A percentile compares a stretch with the other conserved stretches of the same genome.
Evolutionary conservation across 2,888 invertebrate genomes (phyloP).

Genomic region (Neoitamus cyanurus): DNA sequence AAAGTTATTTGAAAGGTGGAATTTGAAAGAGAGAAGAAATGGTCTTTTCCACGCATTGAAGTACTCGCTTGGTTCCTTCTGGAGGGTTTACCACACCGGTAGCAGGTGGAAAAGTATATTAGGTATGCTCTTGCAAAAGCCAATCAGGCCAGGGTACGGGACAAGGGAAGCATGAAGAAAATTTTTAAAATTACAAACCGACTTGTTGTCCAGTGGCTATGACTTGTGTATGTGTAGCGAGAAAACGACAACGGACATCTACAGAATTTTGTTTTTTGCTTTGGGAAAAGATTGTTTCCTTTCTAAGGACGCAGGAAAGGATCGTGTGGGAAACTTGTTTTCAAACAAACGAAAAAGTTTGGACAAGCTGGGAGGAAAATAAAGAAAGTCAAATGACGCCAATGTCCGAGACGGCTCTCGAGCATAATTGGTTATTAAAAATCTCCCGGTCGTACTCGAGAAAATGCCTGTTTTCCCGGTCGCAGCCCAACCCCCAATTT

Average conservation of each 20-base stretch:
- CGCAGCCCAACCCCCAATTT: background rate
- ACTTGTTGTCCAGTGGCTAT: background rate
- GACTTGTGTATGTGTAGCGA: background rate
- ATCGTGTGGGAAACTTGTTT: background rate
- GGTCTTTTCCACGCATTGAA: background rate
- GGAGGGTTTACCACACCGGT: background rate
- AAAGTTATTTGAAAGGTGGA: background rate
- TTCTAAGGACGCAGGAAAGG: background rate
- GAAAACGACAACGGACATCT: background rate
- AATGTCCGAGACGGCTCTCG: background rate
- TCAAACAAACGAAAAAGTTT: background rate
- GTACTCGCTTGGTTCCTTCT: background rate
- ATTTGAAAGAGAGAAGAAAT: background rate
- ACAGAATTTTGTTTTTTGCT: background rate
- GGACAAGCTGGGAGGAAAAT: background rate
- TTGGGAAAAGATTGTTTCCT: background rate
- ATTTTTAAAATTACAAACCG: background rate
- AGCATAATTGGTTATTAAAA: background rate
- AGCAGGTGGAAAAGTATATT: background rate
- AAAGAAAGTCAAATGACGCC: background rate
- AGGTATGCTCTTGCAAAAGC: too few relatives aligned
- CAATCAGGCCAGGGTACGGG: background rate
- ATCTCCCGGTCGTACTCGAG: background rate
- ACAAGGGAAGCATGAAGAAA: too few relatives aligned
- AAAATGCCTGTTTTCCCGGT: background rate